A percentile compares a stretch with the other conserved stretches of the same genome.
Evolutionary conservation across 2,888 invertebrate species (phyloP).

Genomic region (Acleris literana): DNA sequence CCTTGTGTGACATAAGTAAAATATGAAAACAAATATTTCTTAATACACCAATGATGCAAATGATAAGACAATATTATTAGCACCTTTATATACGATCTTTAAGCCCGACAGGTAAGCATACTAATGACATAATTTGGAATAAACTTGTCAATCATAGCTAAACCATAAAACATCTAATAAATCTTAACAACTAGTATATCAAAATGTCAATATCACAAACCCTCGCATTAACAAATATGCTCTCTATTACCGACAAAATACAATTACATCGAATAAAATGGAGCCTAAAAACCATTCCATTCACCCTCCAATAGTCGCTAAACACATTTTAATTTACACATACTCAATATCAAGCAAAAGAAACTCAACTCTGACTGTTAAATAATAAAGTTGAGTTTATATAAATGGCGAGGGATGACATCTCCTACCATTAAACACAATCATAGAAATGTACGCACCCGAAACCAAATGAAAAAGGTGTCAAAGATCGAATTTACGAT

Average conservation of each 20-base stretch:
- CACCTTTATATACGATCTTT: too few species aligned
- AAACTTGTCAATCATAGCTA: too few species aligned
- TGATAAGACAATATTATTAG: too few species aligned
- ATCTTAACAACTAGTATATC: constrained; percentile 15
- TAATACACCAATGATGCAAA: too few species aligned
- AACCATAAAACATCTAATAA: constrained; percentile 7
- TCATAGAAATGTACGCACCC: constrained; percentile 73
- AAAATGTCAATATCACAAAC: constrained; percentile 43
- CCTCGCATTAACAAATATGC: constrained; percentile 61
- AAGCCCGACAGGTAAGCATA: too few species aligned
- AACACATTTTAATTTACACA: constrained; percentile 69
- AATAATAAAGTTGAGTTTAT: constrained; percentile 39
- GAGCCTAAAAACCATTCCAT: constrained; percentile 50
- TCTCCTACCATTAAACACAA: constrained; percentile 50
- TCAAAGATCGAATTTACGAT: constrained; percentile 84
- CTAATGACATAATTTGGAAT: too few species aligned
- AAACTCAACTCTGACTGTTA: constrained; percentile 41
- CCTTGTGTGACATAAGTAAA: too few species aligned
- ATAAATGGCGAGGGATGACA: constrained; percentile 16
- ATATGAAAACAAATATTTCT: too few species aligned
- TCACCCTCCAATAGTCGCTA: constrained; percentile 55
- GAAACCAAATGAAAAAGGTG: constrained; percentile 82
- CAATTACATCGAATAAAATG: constrained; percentile 69
- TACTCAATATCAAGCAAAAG: constrained; percentile 35
- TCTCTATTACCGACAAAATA: constrained; percentile 64